Conservation (phyloP, 2,888 invertebrate species). For the Protodeltote pygarga region DNA sequence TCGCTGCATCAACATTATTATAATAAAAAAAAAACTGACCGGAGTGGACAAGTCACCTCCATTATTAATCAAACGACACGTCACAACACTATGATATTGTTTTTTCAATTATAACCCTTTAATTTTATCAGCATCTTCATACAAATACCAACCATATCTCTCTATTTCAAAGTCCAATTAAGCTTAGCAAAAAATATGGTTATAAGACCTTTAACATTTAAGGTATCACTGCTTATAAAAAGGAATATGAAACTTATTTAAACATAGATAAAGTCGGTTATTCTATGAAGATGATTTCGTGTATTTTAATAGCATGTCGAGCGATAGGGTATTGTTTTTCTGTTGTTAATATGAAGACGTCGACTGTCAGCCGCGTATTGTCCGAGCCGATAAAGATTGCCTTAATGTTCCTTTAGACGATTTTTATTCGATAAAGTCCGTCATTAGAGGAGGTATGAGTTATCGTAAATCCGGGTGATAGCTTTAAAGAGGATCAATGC, state of each 20-base stretch:
- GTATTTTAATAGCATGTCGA: constrained; percentile 74
- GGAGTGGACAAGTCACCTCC: constrained; percentile 77
- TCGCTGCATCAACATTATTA: constrained; percentile 72
- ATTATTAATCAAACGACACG: constrained; percentile 85
- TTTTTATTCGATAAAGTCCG: constrained; percentile 59
- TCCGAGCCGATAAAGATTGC: constrained; percentile 68
- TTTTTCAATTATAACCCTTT: constrained; percentile 83
- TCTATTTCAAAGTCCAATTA: background rate
- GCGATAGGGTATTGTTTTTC: constrained; percentile 81
- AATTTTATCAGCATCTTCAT: constrained; percentile 41
- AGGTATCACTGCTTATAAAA: constrained; percentile 18
- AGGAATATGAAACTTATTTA: constrained; percentile 48
- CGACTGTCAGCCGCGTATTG: constrained; percentile 73
- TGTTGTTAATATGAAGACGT: constrained; percentile 80
- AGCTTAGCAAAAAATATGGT: background rate
- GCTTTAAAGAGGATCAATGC: background rate
- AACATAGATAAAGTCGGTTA: constrained; percentile 19
- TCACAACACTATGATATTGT: constrained; percentile 85
- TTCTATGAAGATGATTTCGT: constrained; percentile 29
- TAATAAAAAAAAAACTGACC: constrained; percentile 62
- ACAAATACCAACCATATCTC: constrained; percentile 33
- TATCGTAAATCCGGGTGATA: constrained; percentile 15
- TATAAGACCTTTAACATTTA: constrained; percentile 50
- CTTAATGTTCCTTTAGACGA: constrained; percentile 62
- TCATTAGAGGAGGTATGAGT: constrained; percentile 49